Conservation (phyloP, 2,797 vertebrate genomes). For the Phoxinus dragarum region DNA sequence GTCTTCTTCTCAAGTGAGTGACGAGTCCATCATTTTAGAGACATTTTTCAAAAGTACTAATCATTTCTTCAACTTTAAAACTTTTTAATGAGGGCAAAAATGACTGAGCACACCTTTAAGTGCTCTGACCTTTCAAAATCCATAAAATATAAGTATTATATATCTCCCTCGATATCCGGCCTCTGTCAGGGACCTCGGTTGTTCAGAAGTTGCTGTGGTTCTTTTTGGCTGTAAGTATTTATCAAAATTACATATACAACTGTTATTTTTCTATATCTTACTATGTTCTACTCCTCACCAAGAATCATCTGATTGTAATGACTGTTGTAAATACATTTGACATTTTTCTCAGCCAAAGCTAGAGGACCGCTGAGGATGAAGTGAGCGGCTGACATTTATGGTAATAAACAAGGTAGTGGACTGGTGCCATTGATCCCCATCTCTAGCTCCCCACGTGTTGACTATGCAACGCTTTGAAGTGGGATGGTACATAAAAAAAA, state of each 20-base stretch:
- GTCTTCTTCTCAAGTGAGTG: not conserved
- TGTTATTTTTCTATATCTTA: not conserved
- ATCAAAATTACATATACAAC: not conserved
- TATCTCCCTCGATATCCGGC: not conserved
- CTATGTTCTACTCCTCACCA: conserved; percentile 21
- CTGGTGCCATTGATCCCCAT: conserved; percentile 76
- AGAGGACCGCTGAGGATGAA: conserved; percentile 76
- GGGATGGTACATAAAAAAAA: conserved; percentile 72
- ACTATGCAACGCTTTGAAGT: conserved; percentile 82
- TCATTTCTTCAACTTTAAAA: not conserved
- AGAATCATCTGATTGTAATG: conserved; percentile 54
- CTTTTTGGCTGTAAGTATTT: conserved; percentile 17
- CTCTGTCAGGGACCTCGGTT: not conserved
- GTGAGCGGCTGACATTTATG: conserved; percentile 83
- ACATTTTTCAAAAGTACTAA: not conserved
- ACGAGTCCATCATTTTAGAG: not conserved
- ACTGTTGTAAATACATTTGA: conserved; percentile 76
- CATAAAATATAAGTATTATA: conserved; percentile 17
- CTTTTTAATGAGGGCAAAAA: conserved; percentile 30
- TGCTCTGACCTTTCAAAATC: conserved; percentile 3
- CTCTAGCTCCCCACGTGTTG: conserved; percentile 67
- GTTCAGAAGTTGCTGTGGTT: not conserved
- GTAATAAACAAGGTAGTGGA: conserved; percentile 77
- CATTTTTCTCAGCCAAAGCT: conserved; percentile 75
- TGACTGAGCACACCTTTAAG: not conserved